Percentiles rank a stretch among this genome's conserved stretches.
phyloP scores from a whole-genome alignment of 2,113 vertebrate genomes.

The Isichthys henryi region DNA sequence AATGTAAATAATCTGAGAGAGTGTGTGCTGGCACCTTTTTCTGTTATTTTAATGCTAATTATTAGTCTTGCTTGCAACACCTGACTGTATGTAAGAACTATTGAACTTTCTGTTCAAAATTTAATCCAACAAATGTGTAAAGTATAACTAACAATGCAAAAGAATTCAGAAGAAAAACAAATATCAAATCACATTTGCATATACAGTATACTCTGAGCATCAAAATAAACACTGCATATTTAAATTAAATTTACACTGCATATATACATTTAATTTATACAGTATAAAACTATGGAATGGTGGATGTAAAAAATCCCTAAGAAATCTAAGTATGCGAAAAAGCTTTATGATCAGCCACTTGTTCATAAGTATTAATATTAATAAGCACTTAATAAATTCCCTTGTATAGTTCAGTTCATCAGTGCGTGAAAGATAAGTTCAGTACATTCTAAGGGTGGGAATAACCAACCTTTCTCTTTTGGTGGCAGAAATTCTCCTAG shows the following conservation, averaged over 20 bases:
- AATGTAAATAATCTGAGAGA: background rate
- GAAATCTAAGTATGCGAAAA: background rate
- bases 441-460: background rate
- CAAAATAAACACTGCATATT: background rate
- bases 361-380: background rate
- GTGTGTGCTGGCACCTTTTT: background rate
- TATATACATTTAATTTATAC: background rate
- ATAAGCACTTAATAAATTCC: background rate
- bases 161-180: background rate
- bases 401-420: background rate
- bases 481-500: constrained; percentile 61
- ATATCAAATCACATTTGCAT: background rate
- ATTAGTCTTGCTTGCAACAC: background rate
- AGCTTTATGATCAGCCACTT: background rate
- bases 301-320: background rate
- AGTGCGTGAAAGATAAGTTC: background rate
- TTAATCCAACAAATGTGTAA: background rate
- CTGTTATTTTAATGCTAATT: background rate
- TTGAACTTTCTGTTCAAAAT: background rate
- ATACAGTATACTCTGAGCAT: background rate
- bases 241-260: background rate
- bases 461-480: constrained; percentile 54
- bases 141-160: background rate
- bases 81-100: background rate
- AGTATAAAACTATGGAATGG: background rate